Evolutionary conservation across 2,797 vertebrate species (phyloP), one percentile per base, ranked within the genome.

Genomic region (Babyrousa celebensis): DNA sequence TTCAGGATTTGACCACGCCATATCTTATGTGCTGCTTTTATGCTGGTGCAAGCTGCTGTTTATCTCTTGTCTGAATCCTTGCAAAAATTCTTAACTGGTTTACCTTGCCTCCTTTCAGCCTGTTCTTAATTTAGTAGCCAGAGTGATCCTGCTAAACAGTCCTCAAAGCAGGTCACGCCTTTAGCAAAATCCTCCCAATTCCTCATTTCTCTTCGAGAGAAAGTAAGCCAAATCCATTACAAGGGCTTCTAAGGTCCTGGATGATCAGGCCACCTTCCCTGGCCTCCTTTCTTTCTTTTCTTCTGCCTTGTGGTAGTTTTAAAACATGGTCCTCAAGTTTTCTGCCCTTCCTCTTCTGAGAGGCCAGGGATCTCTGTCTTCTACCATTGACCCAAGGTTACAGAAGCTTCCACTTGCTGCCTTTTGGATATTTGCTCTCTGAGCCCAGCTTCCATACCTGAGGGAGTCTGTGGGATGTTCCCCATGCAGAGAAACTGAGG

Each of bases 71-170:
- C 25, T 84, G 65, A 29, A 54, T 60, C 62, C 36, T 72, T 67
- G 36, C 21, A 36, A 36, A 36, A 36, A 36, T 36, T 36, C 36
- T 36, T 58, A 18, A 72, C 25, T 78, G 40, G n/a, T 56, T 56
- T 71, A 9, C 43, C 18, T 88, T 58, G 27, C 52, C 56, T 40
- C 52, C 23, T 32, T 92, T 62, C 5, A 84, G 25, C 32, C 63
- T 94, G 29, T 48, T 83, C 88, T 83, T 83, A 71, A 88, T 78
- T 62, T 84, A 91, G 84, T 32, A 77, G 43, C 20, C 62, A 43
- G 62, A 54, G 25, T 17, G 9, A 56, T 40, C 58, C 17, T 83
- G 60, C 67, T 52, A 74, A 74, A 54, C 48, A 32, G 25, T 54
- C 79, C 40, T 75, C 52, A 82, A 36, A 82, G 70, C 1, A 3